Conservation (phyloP, 2,888 invertebrate genomes). For the Lymantria dispar region DNA sequence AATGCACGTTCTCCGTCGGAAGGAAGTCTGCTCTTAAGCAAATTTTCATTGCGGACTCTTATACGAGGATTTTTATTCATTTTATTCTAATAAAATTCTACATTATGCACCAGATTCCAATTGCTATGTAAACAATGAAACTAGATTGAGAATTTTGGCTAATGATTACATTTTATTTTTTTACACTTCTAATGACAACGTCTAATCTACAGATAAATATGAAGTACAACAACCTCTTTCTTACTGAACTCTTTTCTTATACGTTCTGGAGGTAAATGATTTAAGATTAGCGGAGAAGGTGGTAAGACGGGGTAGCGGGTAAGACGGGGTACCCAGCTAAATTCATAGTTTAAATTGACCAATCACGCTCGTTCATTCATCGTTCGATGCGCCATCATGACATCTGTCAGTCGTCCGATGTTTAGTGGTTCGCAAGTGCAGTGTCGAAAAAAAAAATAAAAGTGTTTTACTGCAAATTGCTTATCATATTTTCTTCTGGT, state of each 20-base stretch:
- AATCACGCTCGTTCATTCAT: too few relatives aligned
- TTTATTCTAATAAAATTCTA: neutral
- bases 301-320: too few relatives aligned
- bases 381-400: too few relatives aligned
- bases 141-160: neutral
- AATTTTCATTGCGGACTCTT: neutral
- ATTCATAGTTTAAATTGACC: too few relatives aligned
- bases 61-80: slow-evolving; percentile 8
- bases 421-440: too few relatives aligned
- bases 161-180: neutral
- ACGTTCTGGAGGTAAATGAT: too few relatives aligned
- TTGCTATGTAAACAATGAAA: neutral
- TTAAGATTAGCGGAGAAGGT: too few relatives aligned
- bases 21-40: neutral
- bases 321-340: too few relatives aligned
- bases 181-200: neutral
- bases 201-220: neutral
- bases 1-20: neutral
- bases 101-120: neutral
- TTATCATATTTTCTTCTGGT: too few relatives aligned
- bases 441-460: too few relatives aligned
- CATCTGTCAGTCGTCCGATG: too few relatives aligned
- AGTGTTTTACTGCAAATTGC: too few relatives aligned
- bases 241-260: neutral
- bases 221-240: neutral